Percentiles rank a stretch among this genome's conserved stretches.
Conservation (phyloP, 2,888 invertebrate genomes). For the Sarcophaga subvicina region DNA sequence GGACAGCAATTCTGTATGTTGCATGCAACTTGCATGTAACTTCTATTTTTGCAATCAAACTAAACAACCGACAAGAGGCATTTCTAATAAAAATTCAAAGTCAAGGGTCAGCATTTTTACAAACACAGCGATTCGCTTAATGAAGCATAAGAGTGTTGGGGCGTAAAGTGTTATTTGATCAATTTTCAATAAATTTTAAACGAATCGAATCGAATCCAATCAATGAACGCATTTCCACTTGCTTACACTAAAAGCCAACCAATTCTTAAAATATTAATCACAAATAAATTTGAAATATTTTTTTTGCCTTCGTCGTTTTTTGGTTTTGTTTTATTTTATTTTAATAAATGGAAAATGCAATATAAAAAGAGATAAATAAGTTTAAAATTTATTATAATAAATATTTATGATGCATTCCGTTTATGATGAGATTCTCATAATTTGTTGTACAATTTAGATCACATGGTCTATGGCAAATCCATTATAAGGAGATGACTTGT, state of each 20-base stretch:
- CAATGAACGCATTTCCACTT: not conserved
- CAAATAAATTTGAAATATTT: not conserved
- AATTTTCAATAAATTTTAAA: slow-evolving; percentile 66
- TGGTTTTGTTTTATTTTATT: not conserved
- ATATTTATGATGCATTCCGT: not conserved
- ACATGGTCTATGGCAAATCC: slow-evolving; percentile 60
- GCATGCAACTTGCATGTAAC: slow-evolving; percentile 42
- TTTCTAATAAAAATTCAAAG: slow-evolving; percentile 65
- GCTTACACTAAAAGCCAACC: not conserved
- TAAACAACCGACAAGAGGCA: slow-evolving; percentile 45
- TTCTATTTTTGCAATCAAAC: slow-evolving; percentile 6
- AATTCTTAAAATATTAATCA: too few species aligned
- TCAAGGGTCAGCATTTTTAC: slow-evolving; percentile 66
- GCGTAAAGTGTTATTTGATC: slow-evolving; percentile 68
- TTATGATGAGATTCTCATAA: slow-evolving; percentile 48
- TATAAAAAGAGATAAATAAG: not conserved
- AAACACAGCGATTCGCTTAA: slow-evolving; percentile 43
- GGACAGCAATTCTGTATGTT: slow-evolving; percentile 14
- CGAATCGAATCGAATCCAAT: not conserved
- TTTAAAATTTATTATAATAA: not conserved
- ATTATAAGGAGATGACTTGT: slow-evolving; percentile 64
- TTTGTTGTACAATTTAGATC: slow-evolving; percentile 58
- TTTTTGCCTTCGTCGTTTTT: not conserved
- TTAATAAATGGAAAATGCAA: not conserved
- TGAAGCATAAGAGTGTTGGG: slow-evolving; percentile 62